phyloP scores from a whole-genome alignment of 2,113 vertebrate species.

The Spea multiplicata region DNA sequence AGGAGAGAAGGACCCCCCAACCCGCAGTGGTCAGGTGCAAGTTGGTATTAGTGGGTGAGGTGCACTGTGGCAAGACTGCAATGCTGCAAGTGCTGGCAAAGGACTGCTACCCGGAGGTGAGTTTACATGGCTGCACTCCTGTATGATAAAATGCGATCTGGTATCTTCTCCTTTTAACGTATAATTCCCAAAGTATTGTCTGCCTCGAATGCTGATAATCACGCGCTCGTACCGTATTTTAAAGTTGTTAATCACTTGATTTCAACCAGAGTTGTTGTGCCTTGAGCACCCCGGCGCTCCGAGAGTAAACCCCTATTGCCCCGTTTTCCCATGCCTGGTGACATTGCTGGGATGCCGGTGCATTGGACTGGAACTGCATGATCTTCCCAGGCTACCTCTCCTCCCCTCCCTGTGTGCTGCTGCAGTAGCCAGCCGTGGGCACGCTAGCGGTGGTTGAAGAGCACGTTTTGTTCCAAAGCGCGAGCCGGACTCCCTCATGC shows the following conservation, averaged over 20 bases:
- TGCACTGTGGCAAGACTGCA: conserved; percentile 95
- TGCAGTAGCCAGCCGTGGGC: background rate
- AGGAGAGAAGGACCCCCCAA: conserved; percentile 80
- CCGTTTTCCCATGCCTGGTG: background rate
- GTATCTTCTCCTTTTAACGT: no score
- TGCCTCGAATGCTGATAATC: no score
- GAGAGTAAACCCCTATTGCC: background rate
- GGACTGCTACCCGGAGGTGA: conserved; percentile 94
- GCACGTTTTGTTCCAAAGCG: no score
- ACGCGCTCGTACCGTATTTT: no score
- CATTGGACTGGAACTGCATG: conserved; percentile 13
- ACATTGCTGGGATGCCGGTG: conserved; percentile 22
- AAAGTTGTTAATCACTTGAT: no score
- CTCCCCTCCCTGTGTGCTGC: background rate
- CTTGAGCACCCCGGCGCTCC: background rate
- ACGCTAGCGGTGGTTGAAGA: background rate
- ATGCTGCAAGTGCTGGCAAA: conserved; percentile 95
- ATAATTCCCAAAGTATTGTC: no score
- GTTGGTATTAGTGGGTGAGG: conserved; percentile 89
- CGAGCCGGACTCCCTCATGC: no score
- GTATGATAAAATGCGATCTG: no score
- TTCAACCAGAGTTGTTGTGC: no score
- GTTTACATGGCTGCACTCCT: conserved; percentile 18
- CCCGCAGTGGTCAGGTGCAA: conserved; percentile 84
- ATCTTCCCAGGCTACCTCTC: background rate